Evolutionary conservation across 2,113 vertebrate genomes (phyloP), one percentile per base, ranked within the genome.

Genomic region (Xiphophorus hellerii): DNA sequence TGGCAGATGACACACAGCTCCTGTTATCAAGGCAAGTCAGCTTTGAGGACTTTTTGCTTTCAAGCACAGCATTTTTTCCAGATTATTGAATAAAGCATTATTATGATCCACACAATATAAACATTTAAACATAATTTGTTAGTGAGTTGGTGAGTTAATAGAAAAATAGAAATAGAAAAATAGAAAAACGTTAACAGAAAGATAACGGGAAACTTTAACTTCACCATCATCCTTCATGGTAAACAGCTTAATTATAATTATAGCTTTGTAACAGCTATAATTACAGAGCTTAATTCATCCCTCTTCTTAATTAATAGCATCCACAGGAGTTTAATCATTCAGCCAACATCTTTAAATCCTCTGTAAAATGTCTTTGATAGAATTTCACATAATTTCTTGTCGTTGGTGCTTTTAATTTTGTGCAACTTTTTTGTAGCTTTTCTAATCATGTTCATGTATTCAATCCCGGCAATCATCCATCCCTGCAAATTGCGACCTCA

Each of bases 11-110:
- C 62, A 65, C 71, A 77, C 6, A 17, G 17, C 42, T 25, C 8
- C 14, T 62, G 30, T 4, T 0, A 31, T 9, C 5, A 27, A 72
- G 69, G 70, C 4, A 54, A 20, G 13, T 72, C 31, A 27, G 22
- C 28, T 71, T 60, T 73, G 51, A 35, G 13, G 37, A 69, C 12
- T 73, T 82, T n/a, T 75, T 62, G 2, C n/a, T 61, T 64, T 62
- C 58, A 35, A 61, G 69, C 0, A 30, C 27, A 25, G 6, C 13
- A 35, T 14, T 48, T 6, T 48, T 30, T 48, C 20, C 17, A 48
- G 44, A 20, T 15, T 48, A 48, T 48, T 48, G 44, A 20, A 20
- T 5, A 48, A 5, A 48, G 17, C 44, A 48, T 17, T 48, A 20
- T 48, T 15, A 20, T 48, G 17, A 20, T 20, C 17, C 15, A 48